phyloP scores from a whole-genome alignment of 2,113 vertebrate species.

The Tragelaphus buxtoni region DNA sequence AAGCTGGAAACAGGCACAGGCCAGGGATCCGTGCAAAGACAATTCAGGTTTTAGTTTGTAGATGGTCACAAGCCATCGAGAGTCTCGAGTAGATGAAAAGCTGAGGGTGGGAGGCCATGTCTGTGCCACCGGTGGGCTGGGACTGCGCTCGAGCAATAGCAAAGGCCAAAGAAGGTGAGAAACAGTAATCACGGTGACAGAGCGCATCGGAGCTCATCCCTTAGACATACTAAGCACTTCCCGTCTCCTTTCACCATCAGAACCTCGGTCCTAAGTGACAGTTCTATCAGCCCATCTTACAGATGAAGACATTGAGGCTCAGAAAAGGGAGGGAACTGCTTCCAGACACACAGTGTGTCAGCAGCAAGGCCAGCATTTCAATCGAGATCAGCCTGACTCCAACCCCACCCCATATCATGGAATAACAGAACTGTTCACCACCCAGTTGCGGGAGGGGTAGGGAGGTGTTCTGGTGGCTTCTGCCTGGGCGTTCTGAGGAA shows the following conservation, averaged over 20 bases:
- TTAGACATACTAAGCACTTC: not conserved
- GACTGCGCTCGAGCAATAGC: accelerated
- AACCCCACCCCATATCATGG: accelerated
- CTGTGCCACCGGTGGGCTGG: accelerated
- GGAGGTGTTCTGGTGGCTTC: not conserved
- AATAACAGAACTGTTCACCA: not conserved
- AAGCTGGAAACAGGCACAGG: not conserved
- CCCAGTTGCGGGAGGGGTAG: not conserved
- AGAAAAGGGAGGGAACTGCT: too few species aligned
- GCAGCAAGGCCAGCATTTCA: not conserved
- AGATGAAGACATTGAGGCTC: not conserved
- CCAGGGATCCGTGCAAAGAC: accelerated
- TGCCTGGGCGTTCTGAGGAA: not conserved
- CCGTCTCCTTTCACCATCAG: not conserved
- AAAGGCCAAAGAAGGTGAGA: not conserved
- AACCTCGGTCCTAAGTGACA: not conserved
- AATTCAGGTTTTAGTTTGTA: accelerated
- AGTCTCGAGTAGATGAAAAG: accelerated
- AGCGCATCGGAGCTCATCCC: accelerated
- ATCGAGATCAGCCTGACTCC: accelerated
- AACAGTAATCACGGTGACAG: accelerated
- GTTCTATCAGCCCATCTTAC: not conserved
- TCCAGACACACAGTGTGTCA: accelerated
- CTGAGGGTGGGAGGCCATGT: accelerated
- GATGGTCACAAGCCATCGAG: not conserved